Base-by-base conservation (phyloP, 2,113 vertebrate genomes). In the Hemiprocne comata region DNA sequence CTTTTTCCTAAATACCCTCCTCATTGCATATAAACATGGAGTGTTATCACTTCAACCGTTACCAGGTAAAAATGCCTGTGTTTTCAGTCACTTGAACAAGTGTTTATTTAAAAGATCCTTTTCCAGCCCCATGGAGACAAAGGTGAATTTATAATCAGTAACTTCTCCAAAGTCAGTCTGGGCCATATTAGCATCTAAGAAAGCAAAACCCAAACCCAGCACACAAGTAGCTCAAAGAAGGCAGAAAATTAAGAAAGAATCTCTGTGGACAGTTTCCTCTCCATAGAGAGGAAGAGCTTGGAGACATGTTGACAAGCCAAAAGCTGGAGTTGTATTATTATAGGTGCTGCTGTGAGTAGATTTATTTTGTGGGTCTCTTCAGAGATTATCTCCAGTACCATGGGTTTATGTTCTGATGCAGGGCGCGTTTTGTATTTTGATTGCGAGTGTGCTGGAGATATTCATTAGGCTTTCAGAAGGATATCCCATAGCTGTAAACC, bases 401-500 rank as follows among this genome's bases (percentile, higher is more conserved):
- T 93, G 94, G 85, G 75, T 97, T 91, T 89, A 84, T 95, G 86
- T 83, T 94, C 85, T 31, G 79, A 82, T 93, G 91, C 84, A 78
- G 29, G 55, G 87, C 4, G 31, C 64, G 21, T 94, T 95, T 97
- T 96, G 97, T 97, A 89, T 97, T 98, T 98, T 96, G 97, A 98
- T 98, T 93, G 97, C 93, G 93, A 97, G 83, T 98, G 97, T 97
- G 97, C 96, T 94, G 97, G 98, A 98, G 97, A 97, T 96, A 97
- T 98, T 98, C 98, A 98, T 98, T 98, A 97, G 96, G 96, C 97
- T 97, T 94, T 96, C 98, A 98, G 98, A 97, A 97, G 98, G 96
- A 97, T 98, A 98, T 98, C 98, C 98, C 98, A 97, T 97, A 97
- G 98, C 98, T 98, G 97, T 97, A 98, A 98, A 98, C 98, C 98